phyloP scores from a whole-genome alignment of 2,797 vertebrate species.

The Erethizon dorsatum region DNA sequence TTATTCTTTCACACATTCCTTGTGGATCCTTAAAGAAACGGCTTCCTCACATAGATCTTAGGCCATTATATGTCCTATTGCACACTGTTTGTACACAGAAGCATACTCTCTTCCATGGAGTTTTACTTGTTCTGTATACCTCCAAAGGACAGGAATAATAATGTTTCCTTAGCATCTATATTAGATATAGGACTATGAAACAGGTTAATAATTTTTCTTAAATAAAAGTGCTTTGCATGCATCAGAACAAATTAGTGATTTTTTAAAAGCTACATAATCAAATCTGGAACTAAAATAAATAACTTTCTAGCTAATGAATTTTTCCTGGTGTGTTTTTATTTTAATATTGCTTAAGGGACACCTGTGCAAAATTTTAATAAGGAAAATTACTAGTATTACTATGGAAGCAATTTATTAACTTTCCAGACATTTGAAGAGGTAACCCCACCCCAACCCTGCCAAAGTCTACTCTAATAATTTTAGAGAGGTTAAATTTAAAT shows the following conservation, averaged over 20 bases:
- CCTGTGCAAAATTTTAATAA: not conserved
- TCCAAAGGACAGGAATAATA: not conserved
- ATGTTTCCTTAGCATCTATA: not conserved
- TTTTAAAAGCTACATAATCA: slow-evolving; percentile 18
- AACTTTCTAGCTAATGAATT: not conserved
- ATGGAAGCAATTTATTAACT: not conserved
- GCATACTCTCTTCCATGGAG: not conserved
- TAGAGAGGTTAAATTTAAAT: not conserved
- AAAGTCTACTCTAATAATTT: not conserved
- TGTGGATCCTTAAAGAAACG: not conserved
- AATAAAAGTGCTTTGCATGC: not conserved
- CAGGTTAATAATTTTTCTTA: not conserved
- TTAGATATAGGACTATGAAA: not conserved
- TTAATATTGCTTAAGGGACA: not conserved
- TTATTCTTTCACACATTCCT: not conserved
- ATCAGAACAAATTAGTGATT: not conserved
- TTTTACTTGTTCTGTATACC: not conserved
- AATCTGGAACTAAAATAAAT: not conserved
- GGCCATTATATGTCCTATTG: rapidly evolving
- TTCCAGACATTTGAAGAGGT: not conserved
- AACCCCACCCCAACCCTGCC: not conserved
- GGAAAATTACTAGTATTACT: not conserved
- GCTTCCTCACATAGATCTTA: not conserved
- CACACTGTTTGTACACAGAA: rapidly evolving
- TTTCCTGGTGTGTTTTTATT: not conserved